phyloP scores from a whole-genome alignment of 2,888 invertebrate species.

The Pomacea canaliculata region DNA sequence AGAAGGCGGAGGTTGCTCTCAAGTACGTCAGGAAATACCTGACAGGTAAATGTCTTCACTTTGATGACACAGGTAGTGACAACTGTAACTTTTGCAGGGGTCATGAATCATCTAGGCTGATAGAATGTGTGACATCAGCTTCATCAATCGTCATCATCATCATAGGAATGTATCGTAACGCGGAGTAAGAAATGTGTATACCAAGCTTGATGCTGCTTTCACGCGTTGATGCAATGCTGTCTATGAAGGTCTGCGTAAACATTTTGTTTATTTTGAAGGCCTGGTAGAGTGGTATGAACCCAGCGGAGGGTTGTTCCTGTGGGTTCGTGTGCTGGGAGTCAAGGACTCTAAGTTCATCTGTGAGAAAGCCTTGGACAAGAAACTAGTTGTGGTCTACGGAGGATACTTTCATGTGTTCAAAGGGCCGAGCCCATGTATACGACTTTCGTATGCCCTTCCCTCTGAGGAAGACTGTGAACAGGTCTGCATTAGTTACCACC shows the following conservation, averaged over 20 bases:
- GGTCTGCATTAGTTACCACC: neutral
- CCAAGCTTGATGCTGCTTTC: too few species aligned
- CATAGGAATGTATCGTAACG: too few species aligned
- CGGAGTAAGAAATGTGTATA: too few species aligned
- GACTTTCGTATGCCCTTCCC: neutral
- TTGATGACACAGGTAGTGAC: too few species aligned
- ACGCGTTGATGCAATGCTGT: too few species aligned
- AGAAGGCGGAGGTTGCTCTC: constrained; percentile 77
- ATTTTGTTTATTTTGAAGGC: constrained; percentile 63
- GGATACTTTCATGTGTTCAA: constrained; percentile 76
- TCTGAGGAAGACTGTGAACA: constrained; percentile 3
- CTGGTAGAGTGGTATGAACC: constrained; percentile 79
- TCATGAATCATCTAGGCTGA: too few species aligned
- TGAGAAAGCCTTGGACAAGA: constrained; percentile 77
- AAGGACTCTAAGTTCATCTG: constrained; percentile 81
- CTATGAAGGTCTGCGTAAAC: too few species aligned
- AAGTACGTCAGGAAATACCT: constrained; percentile 75
- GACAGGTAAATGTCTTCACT: constrained; percentile 66
- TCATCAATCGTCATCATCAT: too few species aligned
- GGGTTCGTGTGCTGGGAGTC: constrained; percentile 79
- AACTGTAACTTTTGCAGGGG: too few species aligned
- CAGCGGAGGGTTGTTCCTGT: constrained; percentile 83
- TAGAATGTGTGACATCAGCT: too few species aligned
- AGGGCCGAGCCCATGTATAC: neutral
- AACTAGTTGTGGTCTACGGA: constrained; percentile 78